Evolutionary conservation across 2,888 invertebrate genomes (phyloP).

Genomic region (Drosophila kuntzei): DNA sequence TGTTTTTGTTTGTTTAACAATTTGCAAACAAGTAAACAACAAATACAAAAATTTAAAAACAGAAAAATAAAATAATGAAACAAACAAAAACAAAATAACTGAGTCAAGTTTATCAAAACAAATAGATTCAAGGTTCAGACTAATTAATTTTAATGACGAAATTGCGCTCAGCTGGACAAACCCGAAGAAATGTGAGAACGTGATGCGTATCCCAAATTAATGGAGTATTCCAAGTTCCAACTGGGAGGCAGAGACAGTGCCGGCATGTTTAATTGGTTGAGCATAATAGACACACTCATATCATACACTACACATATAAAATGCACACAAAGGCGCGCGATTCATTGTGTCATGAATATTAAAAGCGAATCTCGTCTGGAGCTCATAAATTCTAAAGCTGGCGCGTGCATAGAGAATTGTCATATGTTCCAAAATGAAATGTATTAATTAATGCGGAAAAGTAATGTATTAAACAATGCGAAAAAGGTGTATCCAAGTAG

Average conservation of each 20-base stretch:
- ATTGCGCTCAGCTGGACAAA: slow-evolving; percentile 26
- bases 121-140: slow-evolving; percentile 50
- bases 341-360: slow-evolving; percentile 63
- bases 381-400: slow-evolving; percentile 46
- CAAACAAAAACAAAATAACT: too few relatives aligned
- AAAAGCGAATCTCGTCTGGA: slow-evolving; percentile 30
- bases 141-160: slow-evolving; percentile 72
- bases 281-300: slow-evolving; percentile 62
- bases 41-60: too few relatives aligned
- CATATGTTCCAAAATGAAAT: slow-evolving; percentile 43
- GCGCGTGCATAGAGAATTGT: slow-evolving; percentile 42
- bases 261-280: slow-evolving; percentile 70
- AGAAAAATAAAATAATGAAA: neutral
- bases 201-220: slow-evolving; percentile 69
- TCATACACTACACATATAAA: slow-evolving; percentile 13
- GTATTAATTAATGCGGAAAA: slow-evolving; percentile 54
- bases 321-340: slow-evolving; percentile 48
- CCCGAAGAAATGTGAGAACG: slow-evolving; percentile 62
- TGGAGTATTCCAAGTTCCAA: slow-evolving; percentile 36
- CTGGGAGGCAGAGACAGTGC: slow-evolving; percentile 30
- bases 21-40: too few relatives aligned
- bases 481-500: neutral
- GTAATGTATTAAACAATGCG: slow-evolving; percentile 59
- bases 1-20: too few relatives aligned
- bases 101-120: slow-evolving; percentile 51